Conservation (phyloP, 2,888 invertebrate species). For the Drosophila putrida region DNA sequence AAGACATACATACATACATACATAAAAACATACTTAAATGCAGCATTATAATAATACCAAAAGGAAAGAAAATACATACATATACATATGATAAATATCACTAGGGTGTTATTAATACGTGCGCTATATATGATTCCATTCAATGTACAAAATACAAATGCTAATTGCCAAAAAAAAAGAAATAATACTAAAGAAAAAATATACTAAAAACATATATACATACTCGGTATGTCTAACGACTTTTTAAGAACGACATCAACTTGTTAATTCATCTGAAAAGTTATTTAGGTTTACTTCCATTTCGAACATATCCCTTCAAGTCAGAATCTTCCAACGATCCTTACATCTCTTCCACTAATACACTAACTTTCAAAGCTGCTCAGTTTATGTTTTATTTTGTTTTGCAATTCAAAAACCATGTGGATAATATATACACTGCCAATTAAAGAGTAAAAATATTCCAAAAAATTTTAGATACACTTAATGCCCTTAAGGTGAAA, state of each 20-base stretch:
- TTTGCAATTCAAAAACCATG: neutral
- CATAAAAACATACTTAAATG: slow-evolving; percentile 15
- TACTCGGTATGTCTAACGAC: slow-evolving; percentile 15
- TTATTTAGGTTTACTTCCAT: slow-evolving; percentile 3
- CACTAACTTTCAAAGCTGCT: neutral
- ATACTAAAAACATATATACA: slow-evolving; percentile 22
- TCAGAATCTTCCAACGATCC: slow-evolving; percentile 1
- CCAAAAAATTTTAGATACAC: slow-evolving; percentile 7
- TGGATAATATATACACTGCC: slow-evolving; percentile 16
- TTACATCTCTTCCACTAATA: neutral
- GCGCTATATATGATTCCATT: slow-evolving; percentile 65
- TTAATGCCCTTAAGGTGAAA: neutral
- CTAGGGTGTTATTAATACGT: slow-evolving; percentile 38
- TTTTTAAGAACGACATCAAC: slow-evolving; percentile 8
- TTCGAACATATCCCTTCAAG: neutral
- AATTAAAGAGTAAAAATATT: neutral
- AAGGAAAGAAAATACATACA: slow-evolving; percentile 4
- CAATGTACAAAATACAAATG: slow-evolving; percentile 67
- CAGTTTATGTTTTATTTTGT: neutral
- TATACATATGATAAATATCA: slow-evolving; percentile 30
- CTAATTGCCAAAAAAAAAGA: slow-evolving; percentile 45
- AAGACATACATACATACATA: slow-evolving; percentile 25
- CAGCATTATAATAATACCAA: slow-evolving; percentile 21
- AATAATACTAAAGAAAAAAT: slow-evolving; percentile 26
- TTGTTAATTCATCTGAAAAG: slow-evolving; percentile 12